A percentile compares a stretch with the other conserved stretches of the same genome.
Evolutionary conservation across 2,113 vertebrate genomes (phyloP).

Genomic region (Rhinopomastus cyanomelas): DNA sequence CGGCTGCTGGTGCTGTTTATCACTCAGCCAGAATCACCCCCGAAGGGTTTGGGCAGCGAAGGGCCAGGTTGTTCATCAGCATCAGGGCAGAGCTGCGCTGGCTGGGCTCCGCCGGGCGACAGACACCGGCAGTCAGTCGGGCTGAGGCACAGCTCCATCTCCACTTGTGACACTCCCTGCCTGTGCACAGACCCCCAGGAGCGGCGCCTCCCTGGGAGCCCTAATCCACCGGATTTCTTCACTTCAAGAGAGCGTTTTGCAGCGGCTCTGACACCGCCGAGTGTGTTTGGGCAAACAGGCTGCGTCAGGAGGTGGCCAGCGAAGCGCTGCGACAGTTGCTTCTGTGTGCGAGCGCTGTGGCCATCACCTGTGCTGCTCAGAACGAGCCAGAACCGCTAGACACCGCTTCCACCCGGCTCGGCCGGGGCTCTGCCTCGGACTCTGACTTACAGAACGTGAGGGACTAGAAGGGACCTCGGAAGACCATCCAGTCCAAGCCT

Average conservation of each 20-base stretch:
- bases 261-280: conserved; percentile 22
- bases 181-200: conserved; percentile 46
- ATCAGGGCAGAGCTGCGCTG: conserved; percentile 35
- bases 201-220: conserved; percentile 29
- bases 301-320: conserved; percentile 4
- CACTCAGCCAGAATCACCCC: conserved; percentile 10
- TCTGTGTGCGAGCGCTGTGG: background rate
- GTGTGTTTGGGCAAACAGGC: conserved; percentile 25
- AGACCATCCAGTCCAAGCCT: no score
- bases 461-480: no score
- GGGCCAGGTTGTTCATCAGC: conserved; percentile 59
- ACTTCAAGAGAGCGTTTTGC: conserved; percentile 21
- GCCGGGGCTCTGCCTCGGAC: background rate
- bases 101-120: conserved; percentile 46
- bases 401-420: background rate
- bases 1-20: background rate
- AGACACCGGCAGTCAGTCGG: conserved; percentile 63
- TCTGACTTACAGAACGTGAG: no score
- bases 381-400: background rate
- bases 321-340: conserved; percentile 49
- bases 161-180: conserved; percentile 66
- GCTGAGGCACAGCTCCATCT: conserved; percentile 49
- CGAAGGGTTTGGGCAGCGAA: conserved; percentile 40
- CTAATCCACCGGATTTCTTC: conserved; percentile 64
- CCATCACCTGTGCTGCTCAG: no score